phyloP scores from a whole-genome alignment of 2,797 vertebrate species.

The Arrhamphus sclerolepis region DNA sequence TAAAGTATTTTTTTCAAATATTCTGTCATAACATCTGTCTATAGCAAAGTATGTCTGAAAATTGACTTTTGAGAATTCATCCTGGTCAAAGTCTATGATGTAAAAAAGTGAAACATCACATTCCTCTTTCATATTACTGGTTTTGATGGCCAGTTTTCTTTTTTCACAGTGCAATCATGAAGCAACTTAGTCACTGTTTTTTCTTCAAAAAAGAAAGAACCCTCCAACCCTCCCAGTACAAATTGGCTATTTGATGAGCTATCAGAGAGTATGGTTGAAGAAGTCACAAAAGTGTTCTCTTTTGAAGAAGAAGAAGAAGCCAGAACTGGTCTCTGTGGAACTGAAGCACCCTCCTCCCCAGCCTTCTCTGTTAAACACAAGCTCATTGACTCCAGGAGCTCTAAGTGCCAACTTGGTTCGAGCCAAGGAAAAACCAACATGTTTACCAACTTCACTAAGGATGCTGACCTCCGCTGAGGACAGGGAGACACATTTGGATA shows the following conservation, averaged over 20 bases:
- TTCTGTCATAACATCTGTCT: no score
- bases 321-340: constrained; percentile 37
- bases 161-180: constrained; percentile 12
- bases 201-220: constrained; percentile 11
- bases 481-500: constrained; percentile 43
- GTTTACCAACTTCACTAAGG: constrained; percentile 54
- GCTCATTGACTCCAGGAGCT: constrained; percentile 57
- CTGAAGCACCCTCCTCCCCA: constrained; percentile 5
- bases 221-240: no score
- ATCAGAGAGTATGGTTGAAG: constrained; percentile 25
- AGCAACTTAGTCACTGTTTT: not conserved
- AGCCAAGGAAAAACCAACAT: constrained; percentile 68
- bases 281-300: constrained; percentile 24
- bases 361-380: constrained; percentile 42
- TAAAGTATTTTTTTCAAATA: no score
- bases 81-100: no score
- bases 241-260: constrained; percentile 5
- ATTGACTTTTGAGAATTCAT: no score
- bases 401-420: constrained; percentile 33
- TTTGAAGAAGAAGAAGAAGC: constrained; percentile 20
- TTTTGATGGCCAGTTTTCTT: not conserved
- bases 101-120: no score
- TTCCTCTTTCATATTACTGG: no score
- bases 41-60: no score
- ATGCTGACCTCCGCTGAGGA: constrained; percentile 40